phyloP scores from a whole-genome alignment of 2,888 invertebrate species.

The Platynereis dumerilii region DNA sequence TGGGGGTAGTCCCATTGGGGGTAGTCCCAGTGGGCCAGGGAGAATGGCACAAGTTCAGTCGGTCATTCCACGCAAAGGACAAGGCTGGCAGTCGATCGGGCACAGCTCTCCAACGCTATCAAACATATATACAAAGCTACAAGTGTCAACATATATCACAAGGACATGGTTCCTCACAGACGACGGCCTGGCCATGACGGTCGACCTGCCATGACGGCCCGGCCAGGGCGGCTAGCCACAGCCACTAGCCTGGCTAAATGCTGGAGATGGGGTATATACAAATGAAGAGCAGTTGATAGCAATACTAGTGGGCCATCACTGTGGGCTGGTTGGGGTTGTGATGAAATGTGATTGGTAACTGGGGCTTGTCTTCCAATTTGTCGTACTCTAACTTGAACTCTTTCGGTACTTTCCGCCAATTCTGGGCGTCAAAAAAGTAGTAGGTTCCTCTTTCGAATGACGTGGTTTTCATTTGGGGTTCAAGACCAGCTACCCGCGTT shows the following conservation, averaged over 20 bases:
- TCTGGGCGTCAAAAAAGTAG: conserved; percentile 98
- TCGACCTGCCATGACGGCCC: too few species aligned
- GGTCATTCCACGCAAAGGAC: too few species aligned
- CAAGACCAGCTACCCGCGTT: conserved; percentile 94
- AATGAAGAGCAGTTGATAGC: background rate
- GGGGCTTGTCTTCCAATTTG: conserved; percentile 92
- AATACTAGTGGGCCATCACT: conserved; percentile 11
- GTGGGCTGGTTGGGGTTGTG: conserved; percentile 23
- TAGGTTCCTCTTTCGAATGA: conserved; percentile 98
- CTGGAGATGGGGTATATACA: background rate
- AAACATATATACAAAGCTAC: conserved; percentile 9
- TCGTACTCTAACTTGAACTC: conserved; percentile 99
- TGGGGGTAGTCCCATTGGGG: too few species aligned
- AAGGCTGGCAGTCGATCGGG: background rate
- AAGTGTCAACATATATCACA: conserved; percentile 9
- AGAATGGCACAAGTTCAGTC: too few species aligned
- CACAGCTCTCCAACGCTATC: conserved; percentile 5
- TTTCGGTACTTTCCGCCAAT: conserved; percentile 98
- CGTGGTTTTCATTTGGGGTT: conserved; percentile 91
- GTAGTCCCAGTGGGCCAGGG: too few species aligned
- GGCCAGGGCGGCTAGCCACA: background rate
- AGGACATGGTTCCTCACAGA: background rate
- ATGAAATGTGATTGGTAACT: conserved; percentile 43
- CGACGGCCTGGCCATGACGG: too few species aligned
- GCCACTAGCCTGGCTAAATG: background rate